A percentile compares a stretch with the other conserved stretches of the same genome.
Conservation (phyloP, 2,888 invertebrate genomes). For the Tineola bisselliella region DNA sequence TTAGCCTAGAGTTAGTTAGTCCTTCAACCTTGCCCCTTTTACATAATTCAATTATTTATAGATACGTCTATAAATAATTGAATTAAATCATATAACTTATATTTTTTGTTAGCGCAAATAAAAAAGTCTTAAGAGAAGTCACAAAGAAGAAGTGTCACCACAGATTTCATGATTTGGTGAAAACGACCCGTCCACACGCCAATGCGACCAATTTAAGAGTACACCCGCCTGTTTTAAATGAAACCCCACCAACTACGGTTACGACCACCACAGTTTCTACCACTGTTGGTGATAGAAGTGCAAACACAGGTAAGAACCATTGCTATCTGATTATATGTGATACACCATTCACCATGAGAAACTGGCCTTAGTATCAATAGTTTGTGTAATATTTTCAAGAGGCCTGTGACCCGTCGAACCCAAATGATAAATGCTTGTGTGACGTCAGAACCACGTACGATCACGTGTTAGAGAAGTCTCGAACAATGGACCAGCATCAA, state of each 20-base stretch:
- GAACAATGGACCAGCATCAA: slow-evolving; percentile 16
- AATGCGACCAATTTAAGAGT: too few species aligned
- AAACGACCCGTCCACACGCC: background rate
- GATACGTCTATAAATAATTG: too few species aligned
- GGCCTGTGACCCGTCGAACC: slow-evolving; percentile 25
- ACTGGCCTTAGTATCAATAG: too few species aligned
- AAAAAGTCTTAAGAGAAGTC: background rate
- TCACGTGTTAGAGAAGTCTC: slow-evolving; percentile 22
- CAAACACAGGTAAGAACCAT: background rate
- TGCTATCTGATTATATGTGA: too few species aligned
- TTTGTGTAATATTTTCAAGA: slow-evolving; percentile 33
- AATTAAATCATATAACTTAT: too few species aligned
- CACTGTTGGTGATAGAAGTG: background rate
- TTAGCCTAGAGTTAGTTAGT: too few species aligned
- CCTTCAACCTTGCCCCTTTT: too few species aligned
- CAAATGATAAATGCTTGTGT: slow-evolving; percentile 24
- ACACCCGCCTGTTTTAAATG: slow-evolving; percentile 1
- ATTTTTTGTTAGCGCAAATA: background rate
- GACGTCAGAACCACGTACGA: slow-evolving; percentile 30
- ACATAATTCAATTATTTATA: too few species aligned
- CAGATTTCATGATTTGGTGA: background rate
- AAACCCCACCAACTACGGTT: background rate
- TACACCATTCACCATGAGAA: too few species aligned
- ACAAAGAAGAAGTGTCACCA: slow-evolving; percentile 1
- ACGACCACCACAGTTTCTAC: background rate